A percentile compares a stretch with the other conserved stretches of the same genome.
phyloP scores from a whole-genome alignment of 2,113 vertebrate genomes.

The Grallaria varia region DNA sequence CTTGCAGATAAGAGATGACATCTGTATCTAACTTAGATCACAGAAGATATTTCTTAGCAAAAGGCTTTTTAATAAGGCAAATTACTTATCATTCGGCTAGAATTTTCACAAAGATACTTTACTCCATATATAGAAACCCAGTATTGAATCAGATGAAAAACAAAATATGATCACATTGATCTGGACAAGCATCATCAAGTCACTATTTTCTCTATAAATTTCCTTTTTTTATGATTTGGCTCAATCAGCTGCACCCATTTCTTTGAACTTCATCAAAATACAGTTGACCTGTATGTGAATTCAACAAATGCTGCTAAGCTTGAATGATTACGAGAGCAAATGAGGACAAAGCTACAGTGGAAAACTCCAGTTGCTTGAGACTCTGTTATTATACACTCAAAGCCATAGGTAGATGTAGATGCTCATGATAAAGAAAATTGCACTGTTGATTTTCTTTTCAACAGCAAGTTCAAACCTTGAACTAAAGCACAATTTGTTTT shows the following conservation, averaged over 20 bases:
- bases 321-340: constrained; percentile 34
- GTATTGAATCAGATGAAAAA: not conserved
- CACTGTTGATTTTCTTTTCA: constrained; percentile 43
- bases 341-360: not conserved
- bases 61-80: not conserved
- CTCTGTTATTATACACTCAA: not conserved
- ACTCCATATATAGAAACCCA: not conserved
- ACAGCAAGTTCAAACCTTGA: constrained; percentile 22
- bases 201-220: not conserved
- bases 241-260: not conserved
- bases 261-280: not conserved
- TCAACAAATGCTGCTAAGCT: not conserved
- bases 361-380: constrained; percentile 5
- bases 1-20: not conserved
- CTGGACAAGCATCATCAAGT: not conserved
- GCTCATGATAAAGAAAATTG: constrained; percentile 7
- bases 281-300: constrained; percentile 10
- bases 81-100: not conserved
- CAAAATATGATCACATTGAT: not conserved
- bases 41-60: not conserved
- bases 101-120: not conserved
- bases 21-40: not conserved
- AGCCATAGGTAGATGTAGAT: constrained; percentile 19
- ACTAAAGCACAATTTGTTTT: constrained; percentile 7
- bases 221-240: not conserved